These are phyloP conservation scores for Dipodomys spectabilis DNA, from an alignment of 2,113 vertebrate genomes.

Conservation along the genomic window DNA sequence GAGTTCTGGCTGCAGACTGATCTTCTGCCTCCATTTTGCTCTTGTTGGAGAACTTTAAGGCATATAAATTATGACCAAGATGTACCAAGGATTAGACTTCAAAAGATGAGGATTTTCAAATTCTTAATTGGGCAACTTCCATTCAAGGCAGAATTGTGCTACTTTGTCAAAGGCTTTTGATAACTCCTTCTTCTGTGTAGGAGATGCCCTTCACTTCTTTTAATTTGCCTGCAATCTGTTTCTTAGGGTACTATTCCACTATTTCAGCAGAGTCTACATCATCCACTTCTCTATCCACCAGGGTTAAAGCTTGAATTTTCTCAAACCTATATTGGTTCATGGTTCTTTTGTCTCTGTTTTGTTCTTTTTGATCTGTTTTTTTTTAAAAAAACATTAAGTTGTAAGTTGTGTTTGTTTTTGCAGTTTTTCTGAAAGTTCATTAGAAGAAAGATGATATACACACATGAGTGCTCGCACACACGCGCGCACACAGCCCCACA, in stretches of 20 bases:
- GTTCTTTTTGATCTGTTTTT: slow-evolving; percentile 30
- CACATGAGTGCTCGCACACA: too few species aligned
- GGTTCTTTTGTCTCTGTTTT: slow-evolving; percentile 7
- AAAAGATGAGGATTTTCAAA: too few species aligned
- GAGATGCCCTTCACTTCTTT: background rate
- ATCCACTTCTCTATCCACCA: background rate
- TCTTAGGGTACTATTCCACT: background rate
- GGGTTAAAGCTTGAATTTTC: background rate
- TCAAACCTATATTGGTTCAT: background rate
- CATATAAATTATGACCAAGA: background rate
- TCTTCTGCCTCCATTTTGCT: background rate
- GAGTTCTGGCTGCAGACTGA: background rate
- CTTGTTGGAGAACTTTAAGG: background rate
- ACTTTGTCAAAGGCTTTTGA: background rate
- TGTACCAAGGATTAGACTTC: background rate
- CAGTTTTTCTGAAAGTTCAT: background rate
- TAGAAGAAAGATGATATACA: background rate
- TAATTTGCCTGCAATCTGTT: slow-evolving; percentile 61
- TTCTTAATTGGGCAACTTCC: background rate
- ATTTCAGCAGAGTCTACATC: background rate
- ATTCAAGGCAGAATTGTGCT: background rate
- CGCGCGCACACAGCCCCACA: too few species aligned
- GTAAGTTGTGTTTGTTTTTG: too few species aligned
- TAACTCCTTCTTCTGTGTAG: background rate
- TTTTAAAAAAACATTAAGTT: background rate